Evolutionary conservation across 2,113 vertebrate genomes (phyloP).

Genomic region (Megaceryle torquata): DNA sequence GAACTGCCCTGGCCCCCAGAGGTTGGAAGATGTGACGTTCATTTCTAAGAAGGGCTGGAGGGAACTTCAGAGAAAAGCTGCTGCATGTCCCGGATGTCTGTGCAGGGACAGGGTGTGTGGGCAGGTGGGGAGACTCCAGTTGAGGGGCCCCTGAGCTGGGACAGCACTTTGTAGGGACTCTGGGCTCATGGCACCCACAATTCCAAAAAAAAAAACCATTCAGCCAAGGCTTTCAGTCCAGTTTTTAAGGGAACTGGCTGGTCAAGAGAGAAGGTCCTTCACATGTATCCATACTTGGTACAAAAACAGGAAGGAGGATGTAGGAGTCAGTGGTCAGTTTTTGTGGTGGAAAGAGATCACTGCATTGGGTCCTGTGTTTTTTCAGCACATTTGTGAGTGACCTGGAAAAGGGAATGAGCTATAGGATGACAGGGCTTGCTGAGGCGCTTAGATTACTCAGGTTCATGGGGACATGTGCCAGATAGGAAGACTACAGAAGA

Average conservation of each 20-base stretch:
- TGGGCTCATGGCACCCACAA: not conserved
- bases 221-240: not conserved
- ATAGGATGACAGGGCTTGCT: not conserved
- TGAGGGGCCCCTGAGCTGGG: not conserved
- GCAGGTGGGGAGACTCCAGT: not conserved
- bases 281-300: not conserved
- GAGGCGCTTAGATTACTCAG: conserved; percentile 18
- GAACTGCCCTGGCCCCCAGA: not conserved
- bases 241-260: not conserved
- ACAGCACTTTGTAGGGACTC: not conserved
- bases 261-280: not conserved
- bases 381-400: not conserved
- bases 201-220: not conserved
- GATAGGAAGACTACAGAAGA: not conserved
- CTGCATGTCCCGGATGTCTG: rapidly evolving
- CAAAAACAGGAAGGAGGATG: conserved; percentile 34
- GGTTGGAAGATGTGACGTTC: not conserved
- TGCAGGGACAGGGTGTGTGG: not conserved
- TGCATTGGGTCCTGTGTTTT: not conserved
- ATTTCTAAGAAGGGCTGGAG: conserved; percentile 15
- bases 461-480: not conserved
- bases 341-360: not conserved
- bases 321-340: conserved; percentile 18
- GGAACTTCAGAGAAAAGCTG: conserved; percentile 2
- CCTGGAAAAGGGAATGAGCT: conserved; percentile 26